Percentiles rank a stretch among this genome's conserved stretches.
Evolutionary conservation across 2,113 vertebrate species (phyloP).

Genomic region (Dendropsophus ebraccatus): DNA sequence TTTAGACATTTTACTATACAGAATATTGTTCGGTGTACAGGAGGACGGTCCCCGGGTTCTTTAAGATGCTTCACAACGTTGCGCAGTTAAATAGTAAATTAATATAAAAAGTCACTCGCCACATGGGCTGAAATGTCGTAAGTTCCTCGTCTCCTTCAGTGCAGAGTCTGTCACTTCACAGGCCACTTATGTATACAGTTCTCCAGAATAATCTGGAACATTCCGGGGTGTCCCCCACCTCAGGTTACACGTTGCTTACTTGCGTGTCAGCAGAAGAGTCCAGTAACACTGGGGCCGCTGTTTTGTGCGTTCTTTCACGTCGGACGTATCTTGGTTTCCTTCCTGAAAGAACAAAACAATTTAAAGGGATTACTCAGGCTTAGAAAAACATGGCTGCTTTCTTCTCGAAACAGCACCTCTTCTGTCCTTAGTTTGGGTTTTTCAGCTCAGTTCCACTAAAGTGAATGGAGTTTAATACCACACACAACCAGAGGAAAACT

Average conservation of each 20-base stretch:
- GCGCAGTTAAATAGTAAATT: constrained; percentile 1
- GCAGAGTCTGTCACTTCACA: neutral
- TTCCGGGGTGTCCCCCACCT: neutral
- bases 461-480: too few species aligned
- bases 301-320: constrained; percentile 68
- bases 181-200: neutral
- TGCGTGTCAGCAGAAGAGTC: constrained; percentile 66
- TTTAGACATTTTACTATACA: neutral
- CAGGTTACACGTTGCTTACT: constrained; percentile 73
- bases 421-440: too few species aligned
- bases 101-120: neutral
- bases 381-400: too few species aligned
- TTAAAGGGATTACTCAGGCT: too few species aligned
- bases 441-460: too few species aligned
- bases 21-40: neutral
- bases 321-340: constrained; percentile 76
- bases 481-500: too few species aligned
- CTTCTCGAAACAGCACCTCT: too few species aligned
- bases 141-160: neutral
- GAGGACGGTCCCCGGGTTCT: neutral
- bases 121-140: neutral
- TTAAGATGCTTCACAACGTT: neutral
- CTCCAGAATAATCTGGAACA: neutral
- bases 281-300: constrained; percentile 58
- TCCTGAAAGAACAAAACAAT: constrained; percentile 65